A percentile compares a stretch with the other conserved stretches of the same genome.
Evolutionary conservation across 2,113 vertebrate species (phyloP).

Genomic region (Cercocebus atys): DNA sequence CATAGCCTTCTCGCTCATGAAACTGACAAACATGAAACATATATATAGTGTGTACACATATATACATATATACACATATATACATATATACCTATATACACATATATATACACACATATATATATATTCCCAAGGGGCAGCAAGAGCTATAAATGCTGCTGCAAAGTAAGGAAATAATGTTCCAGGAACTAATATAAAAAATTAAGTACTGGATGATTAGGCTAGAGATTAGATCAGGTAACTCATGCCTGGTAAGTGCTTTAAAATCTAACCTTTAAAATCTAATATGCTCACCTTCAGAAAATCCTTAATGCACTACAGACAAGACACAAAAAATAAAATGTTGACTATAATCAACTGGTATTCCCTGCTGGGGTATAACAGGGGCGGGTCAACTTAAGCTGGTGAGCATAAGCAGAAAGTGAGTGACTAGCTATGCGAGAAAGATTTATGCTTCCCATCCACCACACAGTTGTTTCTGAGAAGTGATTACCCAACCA

Average conservation of each 20-base stretch:
- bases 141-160: neutral
- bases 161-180: neutral
- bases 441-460: neutral
- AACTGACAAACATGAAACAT: neutral
- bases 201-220: neutral
- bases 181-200: neutral
- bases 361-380: too few relatives aligned
- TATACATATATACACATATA: too few relatives aligned
- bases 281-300: neutral
- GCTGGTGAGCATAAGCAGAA: neutral
- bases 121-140: neutral
- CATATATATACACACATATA: too few relatives aligned
- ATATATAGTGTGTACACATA: neutral
- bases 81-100: too few relatives aligned
- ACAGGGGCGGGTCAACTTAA: neutral
- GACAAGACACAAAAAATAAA: neutral
- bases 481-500: neutral
- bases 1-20: neutral
- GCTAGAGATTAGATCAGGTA: neutral
- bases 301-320: neutral
- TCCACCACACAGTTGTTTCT: neutral
- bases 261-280: neutral
- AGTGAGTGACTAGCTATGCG: too few relatives aligned
- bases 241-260: neutral
- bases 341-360: too few relatives aligned